Base-by-base conservation (phyloP, 2,113 vertebrate species). In the Paratilapia polleni region DNA sequence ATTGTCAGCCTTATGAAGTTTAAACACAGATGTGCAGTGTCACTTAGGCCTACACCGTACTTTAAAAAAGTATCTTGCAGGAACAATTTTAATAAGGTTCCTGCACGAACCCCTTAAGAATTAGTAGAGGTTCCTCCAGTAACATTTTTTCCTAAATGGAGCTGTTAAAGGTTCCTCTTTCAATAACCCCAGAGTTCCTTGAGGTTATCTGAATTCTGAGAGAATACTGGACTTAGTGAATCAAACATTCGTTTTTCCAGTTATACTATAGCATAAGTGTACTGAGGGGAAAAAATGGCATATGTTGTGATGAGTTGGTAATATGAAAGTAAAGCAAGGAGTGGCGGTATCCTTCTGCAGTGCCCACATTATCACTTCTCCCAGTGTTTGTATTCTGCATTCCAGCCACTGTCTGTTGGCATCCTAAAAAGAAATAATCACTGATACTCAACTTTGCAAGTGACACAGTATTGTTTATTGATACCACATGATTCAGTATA, bases 311-410 rank as follows among this genome's bases (percentile, higher is more conserved):
- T 1, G 60, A 24, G 2, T 6, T 0, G 14, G 1, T 26, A 1
- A 22, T 93, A 93, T 88, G 88, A 8, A 28, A 26, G 54, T 62
- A 1, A 22, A 70, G 34, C 10, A 5, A 26, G 5, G 13, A 11
- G 20, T 1, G 2, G 11, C 2, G 0, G 73, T 95, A 84, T 94
- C 90, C 93, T 70, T 95, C 87, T 92, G 94, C 94, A 3, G 5
- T 15, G 8, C 4, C 3, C 1, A 1, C 3, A 7, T 1, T 84
- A 91, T 93, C 86, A 87, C 61, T 95, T 66, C 91, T 68, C 91
- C 95, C 66, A 52, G 1, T 43, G 76, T n/a, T 75, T 70, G 5
- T 49, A 70, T 52, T 31, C 47, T 73, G 17, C 17, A n/a, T 0
- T 52, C 47, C 26, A 73, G 43, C 26, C 47, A 31, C 68, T 73